These are phyloP conservation scores for Tupaia chinensis DNA, from an alignment of 2,113 vertebrate genomes.

Conservation along the genomic window DNA sequence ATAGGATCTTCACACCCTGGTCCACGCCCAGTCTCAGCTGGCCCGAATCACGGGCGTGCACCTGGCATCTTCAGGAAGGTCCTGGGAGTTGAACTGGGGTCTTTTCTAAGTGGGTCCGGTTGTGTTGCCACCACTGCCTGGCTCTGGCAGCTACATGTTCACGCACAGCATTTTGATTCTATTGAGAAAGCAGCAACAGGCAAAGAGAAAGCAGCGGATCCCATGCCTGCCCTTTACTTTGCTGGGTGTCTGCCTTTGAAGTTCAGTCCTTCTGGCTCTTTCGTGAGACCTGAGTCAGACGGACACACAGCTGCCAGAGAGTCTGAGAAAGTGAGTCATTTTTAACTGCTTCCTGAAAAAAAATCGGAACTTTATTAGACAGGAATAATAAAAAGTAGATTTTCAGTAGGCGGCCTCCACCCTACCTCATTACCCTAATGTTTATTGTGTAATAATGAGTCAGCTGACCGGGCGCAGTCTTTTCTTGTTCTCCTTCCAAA, in stretches of 20 bases:
- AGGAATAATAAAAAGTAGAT: not conserved
- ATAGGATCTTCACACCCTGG: no score
- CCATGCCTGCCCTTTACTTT: not conserved
- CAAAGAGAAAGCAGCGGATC: not conserved
- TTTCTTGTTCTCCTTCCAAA: not conserved
- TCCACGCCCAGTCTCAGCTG: no score
- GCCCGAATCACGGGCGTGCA: no score
- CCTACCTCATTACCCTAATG: not conserved
- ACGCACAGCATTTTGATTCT: not conserved
- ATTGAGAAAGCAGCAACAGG: not conserved
- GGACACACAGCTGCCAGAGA: not conserved
- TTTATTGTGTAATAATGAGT: not conserved
- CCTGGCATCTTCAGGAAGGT: no score
- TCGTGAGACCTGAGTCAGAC: not conserved
- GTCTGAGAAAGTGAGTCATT: not conserved
- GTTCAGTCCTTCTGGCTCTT: not conserved
- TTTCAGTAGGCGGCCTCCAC: no score
- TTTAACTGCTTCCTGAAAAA: not conserved
- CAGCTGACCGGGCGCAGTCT: no score
- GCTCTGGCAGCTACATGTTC: not conserved
- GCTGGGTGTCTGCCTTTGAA: not conserved
- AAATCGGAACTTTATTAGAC: not conserved
- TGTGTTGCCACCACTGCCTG: no score
- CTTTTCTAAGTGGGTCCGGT: no score
- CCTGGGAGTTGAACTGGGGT: no score